Evolutionary conservation across 2,797 vertebrate species (phyloP), one percentile per base, ranked within the genome.

Genomic region (Periophthalmus magnuspinnatus): DNA sequence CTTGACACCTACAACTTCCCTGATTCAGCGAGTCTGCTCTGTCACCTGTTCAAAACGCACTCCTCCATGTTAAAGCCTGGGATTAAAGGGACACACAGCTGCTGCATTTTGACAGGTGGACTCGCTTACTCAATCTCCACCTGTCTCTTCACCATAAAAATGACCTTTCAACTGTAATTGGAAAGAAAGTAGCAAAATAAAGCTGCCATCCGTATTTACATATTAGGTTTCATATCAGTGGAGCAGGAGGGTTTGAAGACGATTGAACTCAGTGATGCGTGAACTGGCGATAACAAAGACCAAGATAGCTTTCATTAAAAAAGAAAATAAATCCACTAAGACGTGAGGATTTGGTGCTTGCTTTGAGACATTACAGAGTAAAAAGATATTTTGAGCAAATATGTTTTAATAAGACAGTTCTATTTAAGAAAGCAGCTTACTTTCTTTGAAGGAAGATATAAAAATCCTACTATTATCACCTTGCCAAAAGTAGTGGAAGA

Each of bases 31-130:
- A 67, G 79, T 68, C 66, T n/a, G 81, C 72, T 68, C 61, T 59
- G 70, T 84, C 89, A 91, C 81, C 90, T 92, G 88, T 91, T 84
- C 10, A 70, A 32, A 69, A 72, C 76, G 79, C 71, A 72, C 71
- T 77, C 65, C 55, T 68, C 65, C 71, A 72, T 67, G 61, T 85
- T 67, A 72, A 80, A 84, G 69, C 74, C 67, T 54, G 38, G 55
- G 76, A 83, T 82, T 50, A 55, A 80, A 77, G 70, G 78, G 72
- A 89, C 65, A 61, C 75, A 68, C 82, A 90, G 87, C 82, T 89
- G 88, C 78, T 71, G 38, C 1, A 69, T 68, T 77, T 70, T 72
- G 75, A 86, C 85, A 88, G 84, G 81, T 87, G 88, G 67, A 65
- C 62, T 72, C 10, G 2, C 69, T 33, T 5, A 22, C 64, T 70